Percentiles rank a stretch among this genome's conserved stretches.
These are phyloP conservation scores for Palythoa grandis DNA, from an alignment of 92 coral and sea anemone species.

Conservation along the genomic window DNA sequence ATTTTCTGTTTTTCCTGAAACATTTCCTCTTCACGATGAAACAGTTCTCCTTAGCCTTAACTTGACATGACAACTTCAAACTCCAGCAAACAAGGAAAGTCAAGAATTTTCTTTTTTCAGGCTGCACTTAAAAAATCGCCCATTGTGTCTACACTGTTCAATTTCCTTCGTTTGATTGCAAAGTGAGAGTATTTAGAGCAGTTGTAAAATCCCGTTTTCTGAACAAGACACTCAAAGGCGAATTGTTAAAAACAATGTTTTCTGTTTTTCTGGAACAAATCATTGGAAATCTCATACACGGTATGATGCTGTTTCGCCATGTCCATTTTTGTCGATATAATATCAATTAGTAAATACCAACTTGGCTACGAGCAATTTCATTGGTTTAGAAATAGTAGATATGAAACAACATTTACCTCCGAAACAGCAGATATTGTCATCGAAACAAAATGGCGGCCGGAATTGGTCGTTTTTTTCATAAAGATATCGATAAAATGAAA, in stretches of 20 bases:
- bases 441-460: too few relatives aligned
- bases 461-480: too few relatives aligned
- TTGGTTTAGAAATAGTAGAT: too few relatives aligned
- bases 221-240: neutral
- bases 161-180: neutral
- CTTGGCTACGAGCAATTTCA: neutral
- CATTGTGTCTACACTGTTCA: neutral
- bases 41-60: neutral
- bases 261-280: neutral
- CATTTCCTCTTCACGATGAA: neutral
- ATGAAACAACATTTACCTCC: too few relatives aligned
- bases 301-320: neutral
- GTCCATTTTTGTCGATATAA: neutral
- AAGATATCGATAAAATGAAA: too few relatives aligned
- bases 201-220: neutral
- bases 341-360: neutral
- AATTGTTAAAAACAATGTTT: neutral
- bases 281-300: conserved; percentile 15
- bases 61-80: too few relatives aligned
- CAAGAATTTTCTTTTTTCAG: neutral
- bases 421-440: too few relatives aligned
- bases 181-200: neutral
- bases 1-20: neutral
- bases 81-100: neutral
- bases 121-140: neutral